Evolutionary conservation across 2,888 invertebrate genomes (phyloP), one percentile per base, ranked within the genome.

Genomic region (Meghimatium bilineatum): DNA sequence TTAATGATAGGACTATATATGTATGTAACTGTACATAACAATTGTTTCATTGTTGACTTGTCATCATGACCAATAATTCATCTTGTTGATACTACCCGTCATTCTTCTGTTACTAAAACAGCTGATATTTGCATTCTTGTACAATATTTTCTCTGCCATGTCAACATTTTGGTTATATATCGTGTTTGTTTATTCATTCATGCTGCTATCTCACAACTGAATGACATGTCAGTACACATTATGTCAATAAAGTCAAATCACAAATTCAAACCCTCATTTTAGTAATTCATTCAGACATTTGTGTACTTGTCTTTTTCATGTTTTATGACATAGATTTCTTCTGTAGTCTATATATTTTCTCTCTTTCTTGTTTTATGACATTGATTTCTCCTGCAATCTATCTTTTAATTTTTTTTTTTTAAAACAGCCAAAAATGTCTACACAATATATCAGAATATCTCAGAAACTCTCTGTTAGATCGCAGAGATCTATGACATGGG

Each of bases 181-280:
- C 2, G 29, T 1, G 6, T 29, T 29, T 10, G 32, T 32, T 66
- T 14, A 8, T 32, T 29, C 32, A 14, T 17, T 66, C 2, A 10
- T 17, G 1, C 29, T 32, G 44, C 72, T 72, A n/a, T 23, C 72
- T 8, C 49, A 44, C 49, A 72, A 17, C 72, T 72, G 44, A 44
- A n/a, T n/a, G 44, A 1, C 8, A 44, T 49, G 14, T 44, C n/a
- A 72, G 44, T 44, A 44, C n/a, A 72, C 72, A 72, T 71, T 71
- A 38, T 72, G 72, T 72, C 26, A 72, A 72, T 72, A 72, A 72
- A 69, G 20, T 71, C 38, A 71, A 36, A 71, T 38, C 26, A 67
- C 29, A 6, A n/a, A n/a, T 10, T 23, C 23, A 3, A 63, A 26
- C 5, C 3, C n/a, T n/a, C 60, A 63, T n/a, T 23, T 10, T n/a